Percentiles rank a stretch among this genome's conserved stretches.
Conservation (phyloP, 2,888 invertebrate genomes). For the Hedya salicella region DNA sequence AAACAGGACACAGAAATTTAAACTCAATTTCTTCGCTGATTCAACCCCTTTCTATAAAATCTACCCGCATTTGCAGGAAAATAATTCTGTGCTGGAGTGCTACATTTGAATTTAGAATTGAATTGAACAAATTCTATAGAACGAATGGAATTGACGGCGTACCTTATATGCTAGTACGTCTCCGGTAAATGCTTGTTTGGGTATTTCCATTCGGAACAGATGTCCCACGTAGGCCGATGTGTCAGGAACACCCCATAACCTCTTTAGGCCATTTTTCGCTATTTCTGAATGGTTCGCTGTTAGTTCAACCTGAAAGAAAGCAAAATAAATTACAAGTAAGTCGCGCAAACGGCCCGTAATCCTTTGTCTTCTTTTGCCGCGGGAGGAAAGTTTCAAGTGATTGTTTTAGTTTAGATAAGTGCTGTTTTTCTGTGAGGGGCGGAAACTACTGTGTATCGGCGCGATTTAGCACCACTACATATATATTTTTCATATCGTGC, state of each 20-base stretch:
- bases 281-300: constrained; percentile 80
- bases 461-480: constrained; percentile 11
- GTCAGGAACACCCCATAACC: constrained; percentile 86
- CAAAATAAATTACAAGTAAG: constrained; percentile 38
- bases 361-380: constrained; percentile 28
- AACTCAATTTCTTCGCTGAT: constrained; percentile 31
- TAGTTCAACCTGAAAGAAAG: constrained; percentile 71
- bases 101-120: constrained; percentile 41
- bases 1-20: constrained; percentile 8
- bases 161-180: constrained; percentile 89
- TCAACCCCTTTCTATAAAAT: constrained; percentile 24
- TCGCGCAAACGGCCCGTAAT: constrained; percentile 23
- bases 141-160: constrained; percentile 51
- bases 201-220: constrained; percentile 89
- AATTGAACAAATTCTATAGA: constrained; percentile 39
- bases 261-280: constrained; percentile 80
- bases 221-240: constrained; percentile 89
- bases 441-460: constrained; percentile 15
- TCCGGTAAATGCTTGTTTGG: constrained; percentile 89
- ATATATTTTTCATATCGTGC: background rate
- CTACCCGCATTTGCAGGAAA: constrained; percentile 21
- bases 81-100: constrained; percentile 26
- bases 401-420: constrained; percentile 25
- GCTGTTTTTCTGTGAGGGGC: constrained; percentile 18
- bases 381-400: constrained; percentile 25